Conservation (phyloP, 2,113 vertebrate genomes). For the Microtus montanus region DNA sequence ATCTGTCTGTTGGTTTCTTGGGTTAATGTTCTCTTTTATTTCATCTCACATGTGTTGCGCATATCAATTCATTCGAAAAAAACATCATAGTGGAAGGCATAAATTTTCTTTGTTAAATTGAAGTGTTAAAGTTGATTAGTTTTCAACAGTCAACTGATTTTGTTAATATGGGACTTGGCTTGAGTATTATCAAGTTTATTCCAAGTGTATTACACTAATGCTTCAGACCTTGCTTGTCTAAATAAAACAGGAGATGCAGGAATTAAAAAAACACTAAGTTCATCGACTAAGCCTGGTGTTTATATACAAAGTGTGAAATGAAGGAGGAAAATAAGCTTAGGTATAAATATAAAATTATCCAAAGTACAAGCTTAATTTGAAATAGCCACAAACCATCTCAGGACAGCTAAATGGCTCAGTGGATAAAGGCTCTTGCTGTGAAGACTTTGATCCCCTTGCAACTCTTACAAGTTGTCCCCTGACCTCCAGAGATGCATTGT, state of each 20-base stretch:
- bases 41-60: not conserved
- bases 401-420: not conserved
- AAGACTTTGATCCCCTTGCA: not conserved
- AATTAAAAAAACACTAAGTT: constrained; percentile 12
- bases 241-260: not conserved
- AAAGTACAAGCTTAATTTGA: not conserved
- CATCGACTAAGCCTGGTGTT: not conserved
- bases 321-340: not conserved
- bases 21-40: not conserved
- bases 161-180: not conserved
- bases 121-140: not conserved
- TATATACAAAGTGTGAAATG: not conserved
- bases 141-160: not conserved
- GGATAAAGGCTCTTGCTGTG: not conserved
- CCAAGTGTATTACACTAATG: not conserved
- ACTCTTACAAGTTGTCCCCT: not conserved
- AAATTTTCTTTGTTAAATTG: not conserved
- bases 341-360: not conserved
- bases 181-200: not conserved
- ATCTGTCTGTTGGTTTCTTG: not conserved
- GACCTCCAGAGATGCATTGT: not conserved
- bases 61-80: not conserved
- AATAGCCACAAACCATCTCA: not conserved
- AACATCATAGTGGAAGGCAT: not conserved
- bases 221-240: not conserved